Evolutionary conservation across 2,113 vertebrate species (phyloP).

Genomic region (Oreochromis niloticus): DNA sequence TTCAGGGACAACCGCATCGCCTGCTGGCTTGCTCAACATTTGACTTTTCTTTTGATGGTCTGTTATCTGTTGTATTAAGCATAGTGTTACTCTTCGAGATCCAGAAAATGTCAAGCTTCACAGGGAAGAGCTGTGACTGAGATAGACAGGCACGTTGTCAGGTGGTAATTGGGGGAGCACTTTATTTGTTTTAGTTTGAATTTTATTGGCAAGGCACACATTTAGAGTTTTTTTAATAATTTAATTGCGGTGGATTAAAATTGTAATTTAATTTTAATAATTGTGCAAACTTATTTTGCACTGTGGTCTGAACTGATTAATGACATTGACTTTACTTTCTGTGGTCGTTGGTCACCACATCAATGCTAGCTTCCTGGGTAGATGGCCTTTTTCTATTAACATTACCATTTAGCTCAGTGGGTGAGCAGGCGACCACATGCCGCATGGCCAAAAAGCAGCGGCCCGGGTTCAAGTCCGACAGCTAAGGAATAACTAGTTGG

Average conservation of each 20-base stretch:
- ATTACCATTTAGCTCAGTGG: not conserved
- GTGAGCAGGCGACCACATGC: not conserved
- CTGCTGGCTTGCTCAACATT: not conserved
- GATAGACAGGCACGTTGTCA: not conserved
- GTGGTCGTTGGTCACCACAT: rapidly evolving
- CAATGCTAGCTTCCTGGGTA: not conserved
- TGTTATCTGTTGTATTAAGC: not conserved
- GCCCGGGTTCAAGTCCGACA: not conserved
- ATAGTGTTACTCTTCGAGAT: not conserved
- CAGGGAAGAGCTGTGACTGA: not conserved
- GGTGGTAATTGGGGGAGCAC: not conserved
- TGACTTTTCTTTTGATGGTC: not conserved
- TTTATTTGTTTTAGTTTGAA: not conserved
- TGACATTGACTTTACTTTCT: not conserved
- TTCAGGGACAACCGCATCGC: not conserved
- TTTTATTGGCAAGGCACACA: rapidly evolving
- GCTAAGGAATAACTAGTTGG: not conserved
- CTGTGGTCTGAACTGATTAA: not conserved
- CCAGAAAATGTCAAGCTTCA: not conserved
- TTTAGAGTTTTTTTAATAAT: not conserved
- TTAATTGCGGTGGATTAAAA: not conserved
- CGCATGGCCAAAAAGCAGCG: not conserved
- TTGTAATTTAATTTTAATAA: not conserved
- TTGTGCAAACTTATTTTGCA: not conserved
- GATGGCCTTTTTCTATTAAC: not conserved